Evolutionary conservation across 2,113 vertebrate genomes (phyloP), one percentile per base, ranked within the genome.

Genomic region (Lepus timidus): DNA sequence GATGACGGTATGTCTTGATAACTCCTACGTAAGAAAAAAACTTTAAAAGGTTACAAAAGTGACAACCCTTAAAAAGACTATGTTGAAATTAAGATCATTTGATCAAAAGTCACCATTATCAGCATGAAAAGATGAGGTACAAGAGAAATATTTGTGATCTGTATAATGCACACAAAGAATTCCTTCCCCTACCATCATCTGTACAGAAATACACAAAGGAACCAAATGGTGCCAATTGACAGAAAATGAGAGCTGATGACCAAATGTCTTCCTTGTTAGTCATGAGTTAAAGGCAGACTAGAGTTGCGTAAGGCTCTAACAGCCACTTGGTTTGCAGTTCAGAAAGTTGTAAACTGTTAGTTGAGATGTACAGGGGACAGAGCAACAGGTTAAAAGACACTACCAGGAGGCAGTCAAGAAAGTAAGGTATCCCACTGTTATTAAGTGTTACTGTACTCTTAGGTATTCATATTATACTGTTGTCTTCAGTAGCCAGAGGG

Each of bases 351-450:
- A 49, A n/a, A 10, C 16, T 0, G 10, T 51, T 17, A 16, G 16
- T 2, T 71, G 64, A 4, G 71, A 44, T 7, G 51, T 0, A 19
- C 55, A 58, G 29, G 71, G 74, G 22, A 29, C 3, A 19, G 64
- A 29, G n/a, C 7, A 61, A 16, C 13, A 31, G 71, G 22, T 29
- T 0, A 19, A 36, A 33, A 2, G 65, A 25, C 29, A 25, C 19
- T 79, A 12, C 0, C 19, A 11, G n/a, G 17, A 65, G 31, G 20
- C 9, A 11, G 78, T 23, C n/a, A 67, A 61, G 49, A 51, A 36
- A 22, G n/a, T 0, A 0, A 67, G 33, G 31, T 0, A 3, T 25
- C 65, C 36, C 16, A 7, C 1, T 22, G 1, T 4, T 5, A 55
- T 25, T 33, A 31, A 58, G 52, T 16, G 44, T 9, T 13, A 23